phyloP scores from a whole-genome alignment of 1,140 invertebrate genomes.

The Lepidurus packardi region DNA sequence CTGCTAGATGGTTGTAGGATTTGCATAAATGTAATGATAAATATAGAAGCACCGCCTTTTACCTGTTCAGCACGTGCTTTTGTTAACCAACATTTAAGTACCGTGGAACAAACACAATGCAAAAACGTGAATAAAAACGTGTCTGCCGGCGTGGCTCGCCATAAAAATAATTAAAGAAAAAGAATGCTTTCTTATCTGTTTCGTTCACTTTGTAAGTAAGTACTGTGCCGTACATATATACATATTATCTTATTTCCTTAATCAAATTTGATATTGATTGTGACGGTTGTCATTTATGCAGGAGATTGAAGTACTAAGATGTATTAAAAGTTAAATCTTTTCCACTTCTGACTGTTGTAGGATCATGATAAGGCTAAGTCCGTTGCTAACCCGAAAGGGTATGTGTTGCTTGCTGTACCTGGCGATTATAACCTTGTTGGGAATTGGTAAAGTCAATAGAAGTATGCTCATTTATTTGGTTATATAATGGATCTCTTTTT shows the following conservation, averaged over 20 bases:
- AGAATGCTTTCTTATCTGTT: background rate
- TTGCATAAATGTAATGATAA: background rate
- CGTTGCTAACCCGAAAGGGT: background rate
- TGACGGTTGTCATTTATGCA: background rate
- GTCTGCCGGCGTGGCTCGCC: background rate
- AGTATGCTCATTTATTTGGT: no score
- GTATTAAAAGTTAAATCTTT: background rate
- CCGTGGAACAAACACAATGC: background rate
- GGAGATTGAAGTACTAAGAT: background rate
- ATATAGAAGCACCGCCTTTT: background rate
- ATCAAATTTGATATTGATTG: background rate
- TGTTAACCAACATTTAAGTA: background rate
- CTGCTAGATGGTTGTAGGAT: no score
- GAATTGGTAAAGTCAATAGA: background rate
- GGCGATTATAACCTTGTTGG: background rate
- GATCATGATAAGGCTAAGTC: background rate
- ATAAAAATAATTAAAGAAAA: background rate
- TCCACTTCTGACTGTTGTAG: background rate
- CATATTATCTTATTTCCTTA: background rate
- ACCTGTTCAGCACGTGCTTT: background rate
- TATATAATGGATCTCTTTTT: background rate
- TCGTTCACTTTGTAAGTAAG: conserved; percentile 11
- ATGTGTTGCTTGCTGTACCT: background rate
- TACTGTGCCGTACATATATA: background rate
- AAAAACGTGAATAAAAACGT: background rate